phyloP scores from a whole-genome alignment of 1,140 invertebrate species.

The Ostrea edulis region DNA sequence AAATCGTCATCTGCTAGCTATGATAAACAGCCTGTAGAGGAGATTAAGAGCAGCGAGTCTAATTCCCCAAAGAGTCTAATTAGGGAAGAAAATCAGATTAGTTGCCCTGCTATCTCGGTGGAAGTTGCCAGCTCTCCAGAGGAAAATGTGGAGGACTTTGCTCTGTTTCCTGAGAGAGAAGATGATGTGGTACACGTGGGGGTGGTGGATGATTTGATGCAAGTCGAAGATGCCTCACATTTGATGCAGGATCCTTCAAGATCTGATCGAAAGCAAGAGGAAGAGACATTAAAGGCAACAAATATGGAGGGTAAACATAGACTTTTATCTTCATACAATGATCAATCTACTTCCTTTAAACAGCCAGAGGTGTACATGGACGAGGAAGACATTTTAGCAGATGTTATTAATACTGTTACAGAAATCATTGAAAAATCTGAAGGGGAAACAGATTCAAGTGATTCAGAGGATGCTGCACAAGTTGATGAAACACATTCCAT shows the following conservation, averaged over 20 bases:
- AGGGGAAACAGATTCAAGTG: slow-evolving; percentile 26
- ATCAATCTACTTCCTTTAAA: background rate
- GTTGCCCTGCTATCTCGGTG: background rate
- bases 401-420: slow-evolving; percentile 22
- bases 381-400: slow-evolving; percentile 20
- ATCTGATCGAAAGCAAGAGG: background rate
- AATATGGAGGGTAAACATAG: background rate
- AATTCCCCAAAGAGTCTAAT: background rate
- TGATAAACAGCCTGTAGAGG: background rate
- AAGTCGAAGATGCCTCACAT: background rate
- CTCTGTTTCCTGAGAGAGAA: background rate
- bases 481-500: background rate
- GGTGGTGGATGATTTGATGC: background rate
- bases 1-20: background rate
- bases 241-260: background rate
- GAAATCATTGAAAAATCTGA: slow-evolving; percentile 38
- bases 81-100: background rate
- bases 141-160: background rate
- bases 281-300: background rate
- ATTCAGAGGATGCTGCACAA: background rate
- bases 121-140: background rate
- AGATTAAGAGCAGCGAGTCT: background rate
- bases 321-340: background rate
- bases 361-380: background rate
- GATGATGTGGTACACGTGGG: background rate